These are phyloP conservation scores for Pseudocheirus occidentalis DNA, from an alignment of 2,797 vertebrate genomes.

Conservation along the genomic window DNA sequence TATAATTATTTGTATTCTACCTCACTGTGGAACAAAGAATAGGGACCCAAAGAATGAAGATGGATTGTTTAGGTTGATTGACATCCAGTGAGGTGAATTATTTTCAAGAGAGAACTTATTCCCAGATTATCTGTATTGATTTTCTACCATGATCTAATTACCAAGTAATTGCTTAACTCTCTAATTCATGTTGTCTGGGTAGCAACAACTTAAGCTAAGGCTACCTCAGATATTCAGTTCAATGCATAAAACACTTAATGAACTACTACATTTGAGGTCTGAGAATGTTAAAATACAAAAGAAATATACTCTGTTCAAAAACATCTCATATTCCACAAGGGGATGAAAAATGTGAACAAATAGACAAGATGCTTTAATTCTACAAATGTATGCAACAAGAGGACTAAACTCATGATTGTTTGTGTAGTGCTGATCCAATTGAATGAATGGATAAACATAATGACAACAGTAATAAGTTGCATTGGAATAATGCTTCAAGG, in stretches of 20 bases:
- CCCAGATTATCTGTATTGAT: background rate
- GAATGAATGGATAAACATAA: constrained; percentile 73
- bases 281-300: background rate
- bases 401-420: constrained; percentile 59
- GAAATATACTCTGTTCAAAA: background rate
- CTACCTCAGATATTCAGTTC: background rate
- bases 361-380: background rate
- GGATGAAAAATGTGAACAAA: background rate
- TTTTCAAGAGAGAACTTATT: background rate
- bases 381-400: background rate
- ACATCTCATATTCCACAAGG: background rate
- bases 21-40: background rate
- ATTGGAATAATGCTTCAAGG: background rate
- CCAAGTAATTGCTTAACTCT: background rate
- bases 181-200: background rate
- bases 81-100: background rate
- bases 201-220: background rate
- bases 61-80: background rate
- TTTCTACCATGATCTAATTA: background rate
- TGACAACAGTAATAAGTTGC: constrained; percentile 56
- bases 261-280: background rate
- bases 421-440: constrained; percentile 71
- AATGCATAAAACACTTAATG: background rate
- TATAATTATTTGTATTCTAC: background rate
- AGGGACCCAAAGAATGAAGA: background rate